A percentile compares a stretch with the other conserved stretches of the same genome.
phyloP scores from a whole-genome alignment of 2,888 invertebrate species.

The Copidosoma aretas region DNA sequence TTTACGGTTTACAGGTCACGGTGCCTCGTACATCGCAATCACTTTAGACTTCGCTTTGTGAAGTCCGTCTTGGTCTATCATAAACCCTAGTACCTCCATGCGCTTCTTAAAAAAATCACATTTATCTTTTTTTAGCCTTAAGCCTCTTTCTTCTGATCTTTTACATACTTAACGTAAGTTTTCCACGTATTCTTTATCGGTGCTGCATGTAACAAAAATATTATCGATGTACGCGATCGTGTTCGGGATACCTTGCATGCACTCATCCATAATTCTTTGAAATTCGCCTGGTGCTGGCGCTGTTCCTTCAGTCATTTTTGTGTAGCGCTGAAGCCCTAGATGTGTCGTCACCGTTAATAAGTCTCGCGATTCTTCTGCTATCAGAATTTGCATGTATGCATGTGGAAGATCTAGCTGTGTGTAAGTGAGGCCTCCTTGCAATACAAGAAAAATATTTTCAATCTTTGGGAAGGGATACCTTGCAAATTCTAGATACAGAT shows the following conservation, averaged over 20 bases:
- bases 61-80: slow-evolving; percentile 44
- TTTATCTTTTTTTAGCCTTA: slow-evolving; percentile 38
- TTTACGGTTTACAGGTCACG: slow-evolving; percentile 19
- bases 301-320: too few species aligned
- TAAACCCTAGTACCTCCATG: slow-evolving; percentile 46
- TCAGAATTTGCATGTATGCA: slow-evolving; percentile 29
- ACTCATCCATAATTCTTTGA: too few species aligned
- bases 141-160: slow-evolving; percentile 40
- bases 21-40: slow-evolving; percentile 22
- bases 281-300: too few species aligned
- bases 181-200: slow-evolving; percentile 36
- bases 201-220: slow-evolving; percentile 40
- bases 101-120: too few species aligned
- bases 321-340: slow-evolving; percentile 11
- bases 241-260: slow-evolving; percentile 12
- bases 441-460: slow-evolving; percentile 25
- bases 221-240: too few species aligned
- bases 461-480: slow-evolving; percentile 22
- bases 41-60: too few species aligned
- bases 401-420: slow-evolving; percentile 21
- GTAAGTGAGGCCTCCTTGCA: too few species aligned
- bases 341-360: slow-evolving; percentile 29
- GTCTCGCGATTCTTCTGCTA: slow-evolving; percentile 39
- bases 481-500: slow-evolving; percentile 43
- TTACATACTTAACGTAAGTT: slow-evolving; percentile 40